Conservation (phyloP, 2,888 invertebrate genomes). For the Branchipolynoe longqiensis region DNA sequence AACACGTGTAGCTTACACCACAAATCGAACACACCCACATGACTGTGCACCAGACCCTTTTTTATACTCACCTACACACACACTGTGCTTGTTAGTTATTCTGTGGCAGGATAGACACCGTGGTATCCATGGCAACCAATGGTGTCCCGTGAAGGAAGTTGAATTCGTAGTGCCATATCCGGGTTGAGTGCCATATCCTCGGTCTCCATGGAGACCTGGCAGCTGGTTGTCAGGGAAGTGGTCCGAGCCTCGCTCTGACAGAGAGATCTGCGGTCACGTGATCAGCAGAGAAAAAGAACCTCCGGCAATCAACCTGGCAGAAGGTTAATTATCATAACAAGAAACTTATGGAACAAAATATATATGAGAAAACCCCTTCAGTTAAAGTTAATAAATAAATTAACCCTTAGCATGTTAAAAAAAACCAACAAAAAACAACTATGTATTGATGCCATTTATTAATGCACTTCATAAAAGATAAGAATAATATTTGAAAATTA, state of each 20-base stretch:
- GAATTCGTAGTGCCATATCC: conserved; percentile 49
- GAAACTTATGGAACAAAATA: background rate
- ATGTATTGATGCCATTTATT: no score
- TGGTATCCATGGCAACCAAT: conserved; percentile 14
- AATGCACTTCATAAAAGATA: no score
- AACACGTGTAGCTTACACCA: background rate
- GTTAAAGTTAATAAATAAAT: no score
- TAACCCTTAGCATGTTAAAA: no score
- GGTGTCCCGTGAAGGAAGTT: conserved; percentile 10
- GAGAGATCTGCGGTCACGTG: background rate
- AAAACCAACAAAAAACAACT: no score
- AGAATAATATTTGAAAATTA: no score
- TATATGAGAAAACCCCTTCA: no score
- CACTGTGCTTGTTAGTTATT: background rate
- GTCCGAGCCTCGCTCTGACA: background rate
- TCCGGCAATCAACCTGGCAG: background rate
- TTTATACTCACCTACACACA: background rate
- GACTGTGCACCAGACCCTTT: background rate
- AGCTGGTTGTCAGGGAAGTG: background rate
- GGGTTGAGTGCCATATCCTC: background rate
- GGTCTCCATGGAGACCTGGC: background rate
- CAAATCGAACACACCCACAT: background rate
- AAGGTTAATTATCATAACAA: background rate
- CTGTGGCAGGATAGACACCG: background rate
- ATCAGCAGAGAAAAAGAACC: background rate